phyloP scores from a whole-genome alignment of 2,888 invertebrate species.

The Lapara coniferarum region DNA sequence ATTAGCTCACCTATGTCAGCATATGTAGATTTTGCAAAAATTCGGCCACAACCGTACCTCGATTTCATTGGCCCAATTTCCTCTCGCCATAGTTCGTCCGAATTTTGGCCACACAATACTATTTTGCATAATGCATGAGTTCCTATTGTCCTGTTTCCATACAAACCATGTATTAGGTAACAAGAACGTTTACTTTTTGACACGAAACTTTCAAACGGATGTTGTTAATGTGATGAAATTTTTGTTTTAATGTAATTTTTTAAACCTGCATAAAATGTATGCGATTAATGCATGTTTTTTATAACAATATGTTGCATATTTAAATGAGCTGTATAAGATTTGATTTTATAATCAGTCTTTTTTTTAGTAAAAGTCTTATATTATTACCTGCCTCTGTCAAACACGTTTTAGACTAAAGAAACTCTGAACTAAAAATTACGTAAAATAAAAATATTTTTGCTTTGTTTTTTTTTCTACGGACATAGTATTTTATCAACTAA shows the following conservation, averaged over 20 bases:
- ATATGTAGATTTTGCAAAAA: slow-evolving; percentile 33
- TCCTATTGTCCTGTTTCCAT: slow-evolving; percentile 28
- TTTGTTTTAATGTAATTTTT: no score
- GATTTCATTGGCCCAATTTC: slow-evolving; percentile 37
- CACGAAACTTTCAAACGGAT: slow-evolving; percentile 20
- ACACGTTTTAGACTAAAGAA: no score
- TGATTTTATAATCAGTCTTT: no score
- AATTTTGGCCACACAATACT: slow-evolving; percentile 40
- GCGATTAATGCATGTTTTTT: not conserved
- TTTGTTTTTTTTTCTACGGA: no score
- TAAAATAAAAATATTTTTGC: no score
- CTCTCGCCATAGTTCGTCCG: slow-evolving; percentile 34
- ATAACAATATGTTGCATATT: no score
- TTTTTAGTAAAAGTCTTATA: no score
- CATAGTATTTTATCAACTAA: no score
- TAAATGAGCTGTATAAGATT: no score
- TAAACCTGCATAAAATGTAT: slow-evolving; percentile 3
- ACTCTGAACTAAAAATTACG: no score
- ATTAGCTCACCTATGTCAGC: not conserved
- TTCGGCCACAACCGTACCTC: slow-evolving; percentile 20
- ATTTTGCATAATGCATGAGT: slow-evolving; percentile 47
- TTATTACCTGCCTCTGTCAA: no score
- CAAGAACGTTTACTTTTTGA: slow-evolving; percentile 21
- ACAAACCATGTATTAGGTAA: slow-evolving; percentile 27
- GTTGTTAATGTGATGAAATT: not conserved